Percentiles rank a stretch among this genome's conserved stretches.
Conservation (phyloP, 92 coral and sea anemone genomes). For the Metridium senile region DNA sequence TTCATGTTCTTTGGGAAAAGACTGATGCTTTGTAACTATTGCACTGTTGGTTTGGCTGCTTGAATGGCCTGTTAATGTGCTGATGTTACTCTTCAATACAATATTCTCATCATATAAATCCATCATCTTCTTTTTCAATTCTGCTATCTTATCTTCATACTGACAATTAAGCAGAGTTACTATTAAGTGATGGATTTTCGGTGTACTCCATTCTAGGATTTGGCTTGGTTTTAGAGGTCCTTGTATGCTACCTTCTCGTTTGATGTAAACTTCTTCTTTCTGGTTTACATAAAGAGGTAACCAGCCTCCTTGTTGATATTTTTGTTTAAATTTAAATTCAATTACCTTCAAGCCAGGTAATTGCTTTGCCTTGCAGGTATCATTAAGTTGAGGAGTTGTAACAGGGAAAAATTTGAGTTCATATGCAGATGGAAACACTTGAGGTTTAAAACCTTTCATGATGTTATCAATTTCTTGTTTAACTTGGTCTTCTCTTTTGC, state of each 20-base stretch:
- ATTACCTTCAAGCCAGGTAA: constrained; percentile 35
- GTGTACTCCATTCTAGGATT: constrained; percentile 46
- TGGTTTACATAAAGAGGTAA: constrained; percentile 41
- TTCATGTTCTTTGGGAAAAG: no score
- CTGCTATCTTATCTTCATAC: constrained; percentile 39
- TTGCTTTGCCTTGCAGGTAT: no score
- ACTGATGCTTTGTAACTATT: no score
- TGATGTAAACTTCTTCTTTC: constrained; percentile 44
- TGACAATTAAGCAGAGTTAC: constrained; percentile 34
- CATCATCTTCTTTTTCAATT: constrained; percentile 47
- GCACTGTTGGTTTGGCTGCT: no score
- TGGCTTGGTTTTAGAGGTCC: constrained; percentile 53
- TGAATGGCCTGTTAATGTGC: no score
- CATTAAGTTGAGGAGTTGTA: background rate
- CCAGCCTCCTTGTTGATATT: background rate
- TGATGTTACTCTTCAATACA: constrained; percentile 49
- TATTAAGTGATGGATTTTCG: constrained; percentile 24
- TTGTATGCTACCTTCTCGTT: constrained; percentile 50
- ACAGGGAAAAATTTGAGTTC: constrained; percentile 55
- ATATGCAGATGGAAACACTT: constrained; percentile 44
- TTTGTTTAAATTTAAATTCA: constrained; percentile 32
- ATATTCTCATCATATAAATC: constrained; percentile 42
- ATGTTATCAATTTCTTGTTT: constrained; percentile 39
- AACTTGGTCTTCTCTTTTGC: constrained; percentile 37
- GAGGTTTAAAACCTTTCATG: constrained; percentile 51